Percentiles rank a stretch among this genome's conserved stretches.
Evolutionary conservation across 2,888 invertebrate species (phyloP).

Genomic region (Oscheius onirici): DNA sequence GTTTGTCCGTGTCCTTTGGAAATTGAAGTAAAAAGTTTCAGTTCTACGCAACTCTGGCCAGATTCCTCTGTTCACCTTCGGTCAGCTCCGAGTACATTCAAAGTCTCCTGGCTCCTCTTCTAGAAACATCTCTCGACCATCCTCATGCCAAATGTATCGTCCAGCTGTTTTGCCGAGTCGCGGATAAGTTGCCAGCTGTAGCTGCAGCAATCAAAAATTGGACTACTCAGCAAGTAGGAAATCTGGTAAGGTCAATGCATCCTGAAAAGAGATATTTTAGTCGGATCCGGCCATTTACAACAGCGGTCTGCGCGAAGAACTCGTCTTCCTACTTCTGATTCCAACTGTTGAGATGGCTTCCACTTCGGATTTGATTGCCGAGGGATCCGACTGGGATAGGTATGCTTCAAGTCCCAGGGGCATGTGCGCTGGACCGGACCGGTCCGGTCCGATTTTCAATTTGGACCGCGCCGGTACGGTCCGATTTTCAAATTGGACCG

Average conservation of each 20-base stretch:
- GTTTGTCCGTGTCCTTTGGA: not conserved
- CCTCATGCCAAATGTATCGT: conserved; percentile 9
- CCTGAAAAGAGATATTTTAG: not conserved
- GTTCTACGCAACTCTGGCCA: not conserved
- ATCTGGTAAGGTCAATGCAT: not conserved
- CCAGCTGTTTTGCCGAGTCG: conserved; percentile 43
- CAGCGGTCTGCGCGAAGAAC: not conserved
- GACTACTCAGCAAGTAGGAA: conserved; percentile 9
- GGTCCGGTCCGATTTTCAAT: too few species aligned
- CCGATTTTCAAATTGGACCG: too few species aligned
- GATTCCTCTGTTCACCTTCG: conserved; percentile 9
- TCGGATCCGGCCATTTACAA: not conserved
- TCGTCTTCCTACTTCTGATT: conserved; percentile 10
- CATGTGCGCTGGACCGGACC: too few species aligned
- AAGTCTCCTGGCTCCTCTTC: not conserved
- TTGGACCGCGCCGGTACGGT: too few species aligned
- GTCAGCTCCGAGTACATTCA: not conserved
- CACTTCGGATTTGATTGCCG: not conserved
- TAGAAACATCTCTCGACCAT: not conserved
- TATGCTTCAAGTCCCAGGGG: too few species aligned
- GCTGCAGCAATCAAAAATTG: conserved; percentile 9
- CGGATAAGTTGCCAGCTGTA: conserved; percentile 28
- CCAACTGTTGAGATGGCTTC: conserved; percentile 7
- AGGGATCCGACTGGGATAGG: conserved; percentile 24
- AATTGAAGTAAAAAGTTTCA: not conserved